Percentiles rank a stretch among this genome's conserved stretches.
Evolutionary conservation across 2,888 invertebrate species (phyloP).

Genomic region (Ametastegia equiseti): DNA sequence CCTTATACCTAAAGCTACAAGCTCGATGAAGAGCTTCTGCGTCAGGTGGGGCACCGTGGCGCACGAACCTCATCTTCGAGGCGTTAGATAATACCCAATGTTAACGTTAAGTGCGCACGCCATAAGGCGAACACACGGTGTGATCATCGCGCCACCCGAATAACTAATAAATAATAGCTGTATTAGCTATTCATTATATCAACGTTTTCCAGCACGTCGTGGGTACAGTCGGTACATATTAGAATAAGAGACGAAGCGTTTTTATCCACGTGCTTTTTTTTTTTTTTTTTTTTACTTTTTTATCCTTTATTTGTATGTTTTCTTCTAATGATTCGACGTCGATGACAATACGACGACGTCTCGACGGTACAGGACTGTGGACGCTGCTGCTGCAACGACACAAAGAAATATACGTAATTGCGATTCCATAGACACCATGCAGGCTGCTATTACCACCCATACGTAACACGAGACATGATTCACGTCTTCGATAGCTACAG

Average conservation of each 20-base stretch:
- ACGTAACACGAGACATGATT: slow-evolving; percentile 34
- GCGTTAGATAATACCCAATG: slow-evolving; percentile 22
- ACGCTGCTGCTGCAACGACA: not conserved
- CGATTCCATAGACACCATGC: slow-evolving; percentile 27
- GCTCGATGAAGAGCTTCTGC: not conserved
- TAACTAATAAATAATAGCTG: slow-evolving; percentile 25
- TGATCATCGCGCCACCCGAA: slow-evolving; percentile 32
- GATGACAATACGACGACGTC: slow-evolving; percentile 9
- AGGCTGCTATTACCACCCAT: slow-evolving; percentile 4
- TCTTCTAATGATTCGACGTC: not conserved
- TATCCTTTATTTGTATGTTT: not conserved
- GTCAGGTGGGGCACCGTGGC: slow-evolving; percentile 8
- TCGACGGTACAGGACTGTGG: not conserved
- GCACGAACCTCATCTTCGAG: slow-evolving; percentile 1
- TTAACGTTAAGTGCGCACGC: not conserved
- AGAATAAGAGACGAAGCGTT: not conserved
- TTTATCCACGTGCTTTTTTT: not conserved
- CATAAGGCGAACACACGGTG: slow-evolving; percentile 8
- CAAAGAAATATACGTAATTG: slow-evolving; percentile 31
- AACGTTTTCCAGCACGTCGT: not conserved
- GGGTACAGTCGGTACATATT: not conserved
- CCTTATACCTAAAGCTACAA: not conserved
- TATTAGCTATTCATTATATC: slow-evolving; percentile 39
- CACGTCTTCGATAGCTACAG: not conserved
- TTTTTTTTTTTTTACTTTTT: not conserved